phyloP scores from a whole-genome alignment of 2,113 vertebrate species.

The Nipponia nippon region DNA sequence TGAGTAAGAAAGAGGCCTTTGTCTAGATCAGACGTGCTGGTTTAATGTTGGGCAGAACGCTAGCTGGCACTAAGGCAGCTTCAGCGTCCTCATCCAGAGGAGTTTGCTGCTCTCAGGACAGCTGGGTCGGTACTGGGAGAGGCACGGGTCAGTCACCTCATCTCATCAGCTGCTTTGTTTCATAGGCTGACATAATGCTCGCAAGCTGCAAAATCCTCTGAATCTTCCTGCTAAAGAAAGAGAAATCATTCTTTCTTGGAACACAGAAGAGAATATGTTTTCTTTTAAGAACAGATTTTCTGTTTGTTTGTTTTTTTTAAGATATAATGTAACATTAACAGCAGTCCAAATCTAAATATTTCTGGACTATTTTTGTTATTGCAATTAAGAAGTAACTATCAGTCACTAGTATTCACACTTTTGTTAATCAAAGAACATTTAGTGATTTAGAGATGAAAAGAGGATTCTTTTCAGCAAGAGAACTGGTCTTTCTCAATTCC shows the following conservation, averaged over 20 bases:
- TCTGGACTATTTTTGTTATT: neutral
- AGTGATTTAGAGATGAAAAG: neutral
- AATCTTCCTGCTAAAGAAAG: neutral
- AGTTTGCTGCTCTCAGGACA: neutral
- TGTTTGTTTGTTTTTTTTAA: neutral
- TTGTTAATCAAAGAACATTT: neutral
- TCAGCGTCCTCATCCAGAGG: neutral
- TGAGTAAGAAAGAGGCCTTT: neutral
- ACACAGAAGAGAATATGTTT: neutral
- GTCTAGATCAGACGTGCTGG: neutral
- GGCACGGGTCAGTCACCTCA: neutral
- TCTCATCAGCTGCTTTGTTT: neutral
- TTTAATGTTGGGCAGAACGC: neutral
- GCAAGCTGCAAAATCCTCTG: neutral
- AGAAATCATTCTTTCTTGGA: neutral
- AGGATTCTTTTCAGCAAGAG: neutral
- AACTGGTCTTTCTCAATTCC: neutral
- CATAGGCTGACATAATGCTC: neutral
- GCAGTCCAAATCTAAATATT: neutral
- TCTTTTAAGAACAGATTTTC: neutral
- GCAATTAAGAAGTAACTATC: neutral
- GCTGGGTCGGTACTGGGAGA: neutral
- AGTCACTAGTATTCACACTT: neutral
- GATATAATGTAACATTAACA: neutral
- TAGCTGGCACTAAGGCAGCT: neutral